These are phyloP conservation scores for Bombus superbus DNA, from an alignment of 1,140 invertebrate genomes.

Conservation along the genomic window DNA sequence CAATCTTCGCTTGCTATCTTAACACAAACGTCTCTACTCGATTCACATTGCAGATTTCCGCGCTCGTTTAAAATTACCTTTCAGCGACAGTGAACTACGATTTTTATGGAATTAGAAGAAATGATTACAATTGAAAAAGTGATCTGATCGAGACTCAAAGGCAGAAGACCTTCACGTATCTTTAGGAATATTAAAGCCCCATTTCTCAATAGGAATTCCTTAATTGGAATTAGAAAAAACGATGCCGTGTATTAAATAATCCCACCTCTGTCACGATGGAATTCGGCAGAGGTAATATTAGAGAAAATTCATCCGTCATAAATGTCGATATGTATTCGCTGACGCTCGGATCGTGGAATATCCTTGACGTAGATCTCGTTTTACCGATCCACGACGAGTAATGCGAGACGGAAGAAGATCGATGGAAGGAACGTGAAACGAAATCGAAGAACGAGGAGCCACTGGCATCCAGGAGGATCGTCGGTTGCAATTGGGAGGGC, in stretches of 20 bases:
- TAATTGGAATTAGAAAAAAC: not conserved
- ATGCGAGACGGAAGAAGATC: constrained; percentile 57
- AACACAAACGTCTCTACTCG: too few species aligned
- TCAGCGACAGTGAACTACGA: too few species aligned
- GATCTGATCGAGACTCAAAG: too few species aligned
- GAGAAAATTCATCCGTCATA: constrained; percentile 2
- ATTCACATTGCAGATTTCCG: too few species aligned
- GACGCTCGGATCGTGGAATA: not conserved
- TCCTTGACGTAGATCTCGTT: constrained; percentile 32
- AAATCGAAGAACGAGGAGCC: constrained; percentile 32
- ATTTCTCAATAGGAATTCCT: too few species aligned
- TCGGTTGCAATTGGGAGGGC: constrained; percentile 22
- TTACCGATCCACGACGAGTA: constrained; percentile 22
- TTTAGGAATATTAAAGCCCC: too few species aligned
- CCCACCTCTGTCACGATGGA: not conserved
- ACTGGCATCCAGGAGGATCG: constrained; percentile 8
- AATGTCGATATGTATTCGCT: constrained; percentile 9
- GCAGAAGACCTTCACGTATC: too few species aligned
- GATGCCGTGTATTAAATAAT: not conserved
- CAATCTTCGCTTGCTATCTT: too few species aligned
- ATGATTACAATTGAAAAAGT: too few species aligned
- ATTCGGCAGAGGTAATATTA: not conserved
- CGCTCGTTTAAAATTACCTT: too few species aligned
- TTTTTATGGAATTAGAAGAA: too few species aligned
- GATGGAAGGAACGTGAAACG: constrained; percentile 53